Evolutionary conservation across 2,888 invertebrate species (phyloP).

Genomic region (Drosophila barbarae): DNA sequence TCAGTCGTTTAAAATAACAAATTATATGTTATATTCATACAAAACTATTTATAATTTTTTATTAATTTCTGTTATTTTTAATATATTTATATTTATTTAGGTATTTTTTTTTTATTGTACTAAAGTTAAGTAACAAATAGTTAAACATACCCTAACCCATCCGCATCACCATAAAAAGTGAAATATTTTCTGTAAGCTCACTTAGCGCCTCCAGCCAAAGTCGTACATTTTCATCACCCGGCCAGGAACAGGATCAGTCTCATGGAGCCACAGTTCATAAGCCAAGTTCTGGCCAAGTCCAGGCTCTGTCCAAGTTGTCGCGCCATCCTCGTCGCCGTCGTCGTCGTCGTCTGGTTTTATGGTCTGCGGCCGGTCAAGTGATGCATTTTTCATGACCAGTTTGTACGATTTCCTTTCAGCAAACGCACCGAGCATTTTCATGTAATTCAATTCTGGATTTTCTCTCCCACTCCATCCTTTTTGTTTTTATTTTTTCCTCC

Average conservation of each 20-base stretch:
- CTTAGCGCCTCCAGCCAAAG: slow-evolving; percentile 63
- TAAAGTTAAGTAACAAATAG: not conserved
- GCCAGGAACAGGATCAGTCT: slow-evolving; percentile 42
- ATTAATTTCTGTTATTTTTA: not conserved
- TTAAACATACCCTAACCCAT: slow-evolving; percentile 15
- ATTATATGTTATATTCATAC: not conserved
- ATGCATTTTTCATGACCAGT: slow-evolving; percentile 74
- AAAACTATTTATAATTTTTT: not conserved
- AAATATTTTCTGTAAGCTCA: slow-evolving; percentile 54
- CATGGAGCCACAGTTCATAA: slow-evolving; percentile 45
- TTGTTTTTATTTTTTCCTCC: slow-evolving; percentile 32
- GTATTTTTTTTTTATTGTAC: not conserved
- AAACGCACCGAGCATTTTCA: slow-evolving; percentile 69
- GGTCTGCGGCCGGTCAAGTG: slow-evolving; percentile 49
- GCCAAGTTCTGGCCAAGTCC: slow-evolving; percentile 26
- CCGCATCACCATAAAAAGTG: slow-evolving; percentile 22
- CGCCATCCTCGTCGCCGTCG: slow-evolving; percentile 4
- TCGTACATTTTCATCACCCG: slow-evolving; percentile 72
- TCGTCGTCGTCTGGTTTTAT: slow-evolving; percentile 38
- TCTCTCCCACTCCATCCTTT: not conserved
- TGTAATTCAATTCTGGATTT: slow-evolving; percentile 67
- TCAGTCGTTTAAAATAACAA: not conserved
- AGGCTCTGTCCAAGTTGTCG: slow-evolving; percentile 49
- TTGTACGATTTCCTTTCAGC: slow-evolving; percentile 69
- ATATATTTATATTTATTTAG: not conserved